Evolutionary conservation across 2,888 invertebrate species (phyloP).

Genomic region (Ophion ventricosus): DNA sequence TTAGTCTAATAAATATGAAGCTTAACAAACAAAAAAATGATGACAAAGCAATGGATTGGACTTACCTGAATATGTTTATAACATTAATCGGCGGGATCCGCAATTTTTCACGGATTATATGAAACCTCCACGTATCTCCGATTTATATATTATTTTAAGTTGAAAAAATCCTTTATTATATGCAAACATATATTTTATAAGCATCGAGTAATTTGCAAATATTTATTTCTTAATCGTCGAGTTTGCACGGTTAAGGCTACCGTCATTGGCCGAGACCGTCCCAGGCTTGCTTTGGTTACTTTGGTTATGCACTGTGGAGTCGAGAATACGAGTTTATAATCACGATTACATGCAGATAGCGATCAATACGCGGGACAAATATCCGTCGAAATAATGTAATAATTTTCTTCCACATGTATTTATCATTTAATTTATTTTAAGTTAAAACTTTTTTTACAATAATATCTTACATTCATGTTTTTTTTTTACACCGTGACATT

Average conservation of each 20-base stretch:
- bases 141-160: no score
- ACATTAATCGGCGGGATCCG: no score
- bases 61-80: no score
- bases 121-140: no score
- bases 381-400: slow-evolving; percentile 11
- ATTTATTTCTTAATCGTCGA: neutral
- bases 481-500: slow-evolving; percentile 76
- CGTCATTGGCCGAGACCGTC: slow-evolving; percentile 3
- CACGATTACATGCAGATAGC: slow-evolving; percentile 2
- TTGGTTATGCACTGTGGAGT: slow-evolving; percentile 12
- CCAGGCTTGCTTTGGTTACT: neutral
- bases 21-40: no score
- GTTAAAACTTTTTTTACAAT: slow-evolving; percentile 84
- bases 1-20: neutral
- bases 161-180: no score
- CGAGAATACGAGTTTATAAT: slow-evolving; percentile 4
- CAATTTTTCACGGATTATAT: no score
- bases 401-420: slow-evolving; percentile 69
- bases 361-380: neutral
- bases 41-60: no score
- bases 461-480: slow-evolving; percentile 80
- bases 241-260: slow-evolving; percentile 3
- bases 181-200: neutral
- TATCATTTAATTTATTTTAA: slow-evolving; percentile 83
- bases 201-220: neutral